These are phyloP conservation scores for Chironomus riparius DNA, from an alignment of 2,888 invertebrate species.

Conservation along the genomic window DNA sequence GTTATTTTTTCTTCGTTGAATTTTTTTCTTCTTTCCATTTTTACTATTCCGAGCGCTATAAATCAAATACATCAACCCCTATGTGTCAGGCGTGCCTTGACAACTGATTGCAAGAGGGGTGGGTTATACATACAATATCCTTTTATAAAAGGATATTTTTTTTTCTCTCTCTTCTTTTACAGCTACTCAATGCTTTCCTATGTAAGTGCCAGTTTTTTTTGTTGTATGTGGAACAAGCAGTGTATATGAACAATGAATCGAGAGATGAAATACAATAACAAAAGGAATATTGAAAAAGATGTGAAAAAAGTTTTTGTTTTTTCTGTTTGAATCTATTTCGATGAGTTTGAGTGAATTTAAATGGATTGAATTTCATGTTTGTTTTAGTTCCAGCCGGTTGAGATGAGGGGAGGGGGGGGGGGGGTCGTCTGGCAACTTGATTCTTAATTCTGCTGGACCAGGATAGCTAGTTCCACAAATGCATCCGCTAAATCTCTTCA, in stretches of 20 bases:
- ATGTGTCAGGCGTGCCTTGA: conserved; percentile 18
- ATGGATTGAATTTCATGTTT: too few relatives aligned
- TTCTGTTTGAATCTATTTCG: too few relatives aligned
- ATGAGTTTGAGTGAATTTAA: too few relatives aligned
- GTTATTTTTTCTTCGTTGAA: conserved; percentile 4
- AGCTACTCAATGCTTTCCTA: not conserved
- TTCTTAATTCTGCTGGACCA: too few relatives aligned
- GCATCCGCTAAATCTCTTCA: too few relatives aligned
- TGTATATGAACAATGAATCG: not conserved
- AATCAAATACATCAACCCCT: conserved; percentile 26
- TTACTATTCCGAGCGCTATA: conserved; percentile 23
- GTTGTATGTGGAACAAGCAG: not conserved
- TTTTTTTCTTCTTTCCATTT: conserved; percentile 16
- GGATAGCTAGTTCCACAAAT: too few relatives aligned
- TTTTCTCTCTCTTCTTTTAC: not conserved
- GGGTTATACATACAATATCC: conserved; percentile 24
- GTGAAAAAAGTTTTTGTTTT: too few relatives aligned
- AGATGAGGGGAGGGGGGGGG: too few relatives aligned
- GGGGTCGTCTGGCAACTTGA: too few relatives aligned
- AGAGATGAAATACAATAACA: too few relatives aligned
- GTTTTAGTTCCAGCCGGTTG: too few relatives aligned
- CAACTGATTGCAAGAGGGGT: conserved; percentile 20
- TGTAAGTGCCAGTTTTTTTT: not conserved
- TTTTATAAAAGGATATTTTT: conserved; percentile 19
- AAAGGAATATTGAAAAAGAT: too few relatives aligned